Evolutionary conservation across 2,113 vertebrate species (phyloP), one percentile per base, ranked within the genome.

Genomic region (Fregetta grallaria): DNA sequence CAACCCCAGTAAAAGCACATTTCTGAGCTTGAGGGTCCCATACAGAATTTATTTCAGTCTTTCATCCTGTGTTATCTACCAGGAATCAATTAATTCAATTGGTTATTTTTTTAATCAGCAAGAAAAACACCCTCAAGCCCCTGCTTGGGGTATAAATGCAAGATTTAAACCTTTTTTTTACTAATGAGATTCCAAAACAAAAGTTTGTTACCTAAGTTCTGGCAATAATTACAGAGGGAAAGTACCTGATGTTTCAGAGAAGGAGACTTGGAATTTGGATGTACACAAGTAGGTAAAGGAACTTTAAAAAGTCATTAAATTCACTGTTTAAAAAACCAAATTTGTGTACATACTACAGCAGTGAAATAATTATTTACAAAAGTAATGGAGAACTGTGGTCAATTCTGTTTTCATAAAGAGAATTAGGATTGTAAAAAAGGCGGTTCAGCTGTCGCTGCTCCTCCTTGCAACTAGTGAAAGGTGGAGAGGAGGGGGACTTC

Each of bases 301-400:
- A 77, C 42, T 82, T 90, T 15, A 52, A 11, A 56, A 92, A 90
- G 67, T 42, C 5, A 70, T 80, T 83, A 73, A 52, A 70, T 56
- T 47, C 18, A 52, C 55, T 47, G 22, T 47, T 75, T 14, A 55
- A 95, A 89, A 94, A 78, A 14, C 0, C 5, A 40, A 42, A 58
- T 50, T 47, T 85, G 55, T 86, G 30, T 84, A 84, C 67, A 81
- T 92, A 77, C 52, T 86, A 63, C 52, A 75, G 63, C 47, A 93
- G 58, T 36, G 52, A 93, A 91, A 67, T 73, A 88, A 95, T 84
- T 94, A 86, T 93, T 92, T 94, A 93, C 82, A 67, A 19, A 63
- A 56, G 38, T 44, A 90, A 72, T 38, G 44, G 65, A 79, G 62
- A 76, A 73, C 38, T 65, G 67, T 75, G 50, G 67, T 83, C 78